A percentile compares a stretch with the other conserved stretches of the same genome.
phyloP scores from a whole-genome alignment of 1,140 invertebrate species.

The Bombus pyrosoma region DNA sequence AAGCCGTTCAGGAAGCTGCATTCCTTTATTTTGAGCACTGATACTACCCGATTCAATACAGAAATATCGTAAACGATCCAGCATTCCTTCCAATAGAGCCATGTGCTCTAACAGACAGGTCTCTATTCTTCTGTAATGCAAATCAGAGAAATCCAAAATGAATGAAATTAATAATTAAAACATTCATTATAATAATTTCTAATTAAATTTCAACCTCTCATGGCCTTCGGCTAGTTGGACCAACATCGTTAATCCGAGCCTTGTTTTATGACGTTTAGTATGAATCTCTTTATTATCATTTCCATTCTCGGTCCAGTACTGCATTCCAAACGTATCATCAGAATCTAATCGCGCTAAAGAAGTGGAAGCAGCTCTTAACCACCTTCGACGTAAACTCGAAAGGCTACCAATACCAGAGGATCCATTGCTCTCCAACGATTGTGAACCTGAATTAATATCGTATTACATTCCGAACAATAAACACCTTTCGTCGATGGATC shows the following conservation, averaged over 20 bases:
- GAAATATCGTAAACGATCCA: slow-evolving; percentile 88
- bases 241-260: slow-evolving; percentile 84
- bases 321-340: slow-evolving; percentile 75
- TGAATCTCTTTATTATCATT: slow-evolving; percentile 60
- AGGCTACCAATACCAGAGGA: slow-evolving; percentile 78
- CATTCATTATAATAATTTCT: not conserved
- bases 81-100: slow-evolving; percentile 89
- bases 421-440: slow-evolving; percentile 74
- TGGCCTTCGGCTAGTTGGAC: slow-evolving; percentile 76
- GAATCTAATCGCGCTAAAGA: slow-evolving; percentile 80
- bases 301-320: slow-evolving; percentile 71
- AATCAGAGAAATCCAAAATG: not conserved
- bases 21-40: slow-evolving; percentile 57
- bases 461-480: slow-evolving; percentile 21
- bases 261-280: slow-evolving; percentile 77
- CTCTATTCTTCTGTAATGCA: slow-evolving; percentile 81
- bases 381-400: slow-evolving; percentile 84
- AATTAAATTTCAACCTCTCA: slow-evolving; percentile 70
- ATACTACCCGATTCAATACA: slow-evolving; percentile 69
- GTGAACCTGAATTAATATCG: slow-evolving; percentile 72
- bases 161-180: not conserved
- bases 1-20: slow-evolving; percentile 69
- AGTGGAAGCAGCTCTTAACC: slow-evolving; percentile 83
- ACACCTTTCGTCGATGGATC: slow-evolving; percentile 4
- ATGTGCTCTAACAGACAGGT: slow-evolving; percentile 91